These are phyloP conservation scores for Tenebrio molitor DNA, from an alignment of 1,140 invertebrate species.

Conservation along the genomic window DNA sequence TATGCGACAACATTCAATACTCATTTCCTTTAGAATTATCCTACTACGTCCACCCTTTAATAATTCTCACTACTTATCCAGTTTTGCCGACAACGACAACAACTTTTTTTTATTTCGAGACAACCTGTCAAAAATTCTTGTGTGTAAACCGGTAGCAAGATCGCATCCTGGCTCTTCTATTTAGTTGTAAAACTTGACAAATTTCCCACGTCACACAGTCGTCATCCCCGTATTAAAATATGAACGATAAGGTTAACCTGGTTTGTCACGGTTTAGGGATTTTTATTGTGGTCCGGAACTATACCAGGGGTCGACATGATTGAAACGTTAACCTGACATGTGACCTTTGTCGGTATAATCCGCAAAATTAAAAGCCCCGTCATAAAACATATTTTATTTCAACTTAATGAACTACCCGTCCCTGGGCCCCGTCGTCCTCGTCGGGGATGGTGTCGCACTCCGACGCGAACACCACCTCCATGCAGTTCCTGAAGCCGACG, in stretches of 20 bases:
- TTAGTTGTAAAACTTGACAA: conserved; percentile 3
- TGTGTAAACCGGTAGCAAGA: no score
- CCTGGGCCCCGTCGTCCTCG: no score
- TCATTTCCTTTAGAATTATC: no score
- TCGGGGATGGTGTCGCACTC: conserved; percentile 57
- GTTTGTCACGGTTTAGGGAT: conserved; percentile 47
- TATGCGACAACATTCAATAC: no score
- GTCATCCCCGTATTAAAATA: conserved; percentile 27
- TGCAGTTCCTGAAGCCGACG: conserved; percentile 80
- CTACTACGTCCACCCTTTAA: no score
- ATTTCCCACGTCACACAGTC: conserved; percentile 25
- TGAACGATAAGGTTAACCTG: conserved; percentile 31
- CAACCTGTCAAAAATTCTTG: no score
- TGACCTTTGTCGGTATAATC: conserved; percentile 32
- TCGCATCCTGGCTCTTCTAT: no score
- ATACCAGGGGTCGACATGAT: conserved; percentile 13
- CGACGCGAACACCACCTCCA: conserved; percentile 75
- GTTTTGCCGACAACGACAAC: no score
- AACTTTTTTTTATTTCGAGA: no score
- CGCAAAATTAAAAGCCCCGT: conserved; percentile 42
- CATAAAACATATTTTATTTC: conserved; percentile 32
- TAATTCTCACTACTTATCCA: no score
- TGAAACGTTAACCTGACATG: conserved; percentile 50
- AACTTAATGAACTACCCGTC: conserved; percentile 17
- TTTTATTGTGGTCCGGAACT: conserved; percentile 40